A percentile compares a stretch with the other conserved stretches of the same genome.
phyloP scores from a whole-genome alignment of 2,797 vertebrate genomes.

The Gadopsis bispinosus region DNA sequence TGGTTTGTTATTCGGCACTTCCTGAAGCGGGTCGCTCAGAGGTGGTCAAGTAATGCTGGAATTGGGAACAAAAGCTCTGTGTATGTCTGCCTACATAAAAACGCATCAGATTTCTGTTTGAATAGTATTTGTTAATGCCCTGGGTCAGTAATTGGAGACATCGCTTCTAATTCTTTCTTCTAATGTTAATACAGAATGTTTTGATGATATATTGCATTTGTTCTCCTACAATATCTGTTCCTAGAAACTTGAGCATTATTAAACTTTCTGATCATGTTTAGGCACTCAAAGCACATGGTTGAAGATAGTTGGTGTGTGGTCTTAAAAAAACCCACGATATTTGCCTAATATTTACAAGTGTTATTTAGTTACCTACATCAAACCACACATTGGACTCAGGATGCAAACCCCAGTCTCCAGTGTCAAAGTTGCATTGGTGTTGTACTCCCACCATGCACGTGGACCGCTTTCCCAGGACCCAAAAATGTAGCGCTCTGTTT shows the following conservation, averaged over 20 bases:
- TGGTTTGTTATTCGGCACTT: constrained; percentile 14
- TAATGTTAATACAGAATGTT: neutral
- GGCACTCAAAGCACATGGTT: neutral
- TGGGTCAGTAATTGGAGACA: neutral
- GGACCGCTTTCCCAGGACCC: too few species aligned
- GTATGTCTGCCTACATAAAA: neutral
- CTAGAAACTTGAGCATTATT: neutral
- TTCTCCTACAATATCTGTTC: neutral
- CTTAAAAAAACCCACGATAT: too few species aligned
- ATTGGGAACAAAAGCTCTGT: neutral
- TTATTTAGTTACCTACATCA: neutral
- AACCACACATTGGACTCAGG: neutral
- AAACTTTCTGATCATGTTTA: neutral
- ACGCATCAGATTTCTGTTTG: neutral
- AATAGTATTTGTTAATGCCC: neutral
- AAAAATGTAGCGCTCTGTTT: too few species aligned
- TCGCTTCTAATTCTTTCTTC: neutral
- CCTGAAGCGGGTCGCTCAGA: neutral
- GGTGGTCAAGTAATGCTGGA: constrained; percentile 3
- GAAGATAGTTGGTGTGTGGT: neutral
- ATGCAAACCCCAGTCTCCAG: neutral
- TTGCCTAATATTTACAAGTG: neutral
- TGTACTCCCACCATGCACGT: neutral
- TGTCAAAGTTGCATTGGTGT: too few species aligned
- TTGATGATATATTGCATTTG: neutral